Evolutionary conservation across 2,888 invertebrate genomes (phyloP), one percentile per base, ranked within the genome.

Genomic region (Dascillus cervinus): DNA sequence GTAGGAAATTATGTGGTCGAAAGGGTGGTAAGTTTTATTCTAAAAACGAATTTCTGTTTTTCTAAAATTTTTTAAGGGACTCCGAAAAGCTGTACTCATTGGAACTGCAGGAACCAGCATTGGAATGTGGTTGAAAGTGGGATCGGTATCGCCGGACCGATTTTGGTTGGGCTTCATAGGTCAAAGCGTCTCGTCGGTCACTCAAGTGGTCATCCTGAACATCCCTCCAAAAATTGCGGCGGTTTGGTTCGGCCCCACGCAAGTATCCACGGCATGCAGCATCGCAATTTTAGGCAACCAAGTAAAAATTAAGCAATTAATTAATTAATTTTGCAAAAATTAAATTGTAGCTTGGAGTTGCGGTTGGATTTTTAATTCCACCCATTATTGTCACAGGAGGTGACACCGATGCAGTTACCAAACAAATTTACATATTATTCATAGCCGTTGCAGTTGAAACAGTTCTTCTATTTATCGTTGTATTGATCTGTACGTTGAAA

Each of bases 251-350:
- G 95, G 96, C 1, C 84, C 91, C 0, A 82, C 88, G 53, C 90
- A 96, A 68, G 94, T 96, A 3, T 94, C 95, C 6, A 90, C 91
- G 0, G 97, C 97, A 0, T 95, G 95, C 67, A 91, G 96, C 54
- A 80, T 96, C 44, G 97, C 97, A 4, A 96, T 98, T 6, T 97
- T 98, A 63, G 97, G 97, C 11, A 97, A 97, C 68, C 96, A 97
- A 82, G 95, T 95, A 59, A 60, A n/a, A n/a, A n/a, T n/a, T n/a
- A n/a, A n/a, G n/a, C n/a, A n/a, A n/a, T n/a, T n/a, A n/a, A n/a
- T n/a, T n/a, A n/a, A n/a, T n/a, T n/a, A n/a, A n/a, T n/a, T n/a
- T n/a, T n/a, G n/a, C n/a, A n/a, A n/a, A n/a, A n/a, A n/a, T n/a
- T n/a, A n/a, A n/a, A n/a, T n/a, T n/a, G n/a, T 81, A 82, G 70